A percentile compares a stretch with the other conserved stretches of the same genome.
These are phyloP conservation scores for Pseudomyrmex sp. DNA, from an alignment of 1,140 invertebrate species.

Conservation along the genomic window DNA sequence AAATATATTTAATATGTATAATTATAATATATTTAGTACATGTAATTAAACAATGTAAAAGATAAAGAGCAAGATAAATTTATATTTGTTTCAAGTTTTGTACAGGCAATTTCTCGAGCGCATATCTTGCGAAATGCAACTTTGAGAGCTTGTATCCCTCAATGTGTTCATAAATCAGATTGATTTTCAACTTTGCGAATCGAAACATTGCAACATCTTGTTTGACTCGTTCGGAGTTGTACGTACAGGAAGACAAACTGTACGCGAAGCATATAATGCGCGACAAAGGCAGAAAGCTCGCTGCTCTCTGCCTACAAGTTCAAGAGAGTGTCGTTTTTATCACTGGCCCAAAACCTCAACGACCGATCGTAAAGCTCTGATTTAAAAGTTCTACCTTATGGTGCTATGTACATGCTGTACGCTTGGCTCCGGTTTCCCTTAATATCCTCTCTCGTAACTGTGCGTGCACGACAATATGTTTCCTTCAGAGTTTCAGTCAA, in stretches of 20 bases:
- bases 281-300: conserved; percentile 20
- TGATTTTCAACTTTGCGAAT: conserved; percentile 5
- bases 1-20: too few species aligned
- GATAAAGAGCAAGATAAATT: too few species aligned
- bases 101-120: background rate
- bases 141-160: background rate
- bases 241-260: background rate
- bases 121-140: background rate
- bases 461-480: background rate
- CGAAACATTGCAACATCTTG: background rate
- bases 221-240: background rate
- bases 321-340: conserved; percentile 63
- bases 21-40: too few species aligned
- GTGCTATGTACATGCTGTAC: conserved; percentile 43
- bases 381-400: conserved; percentile 48
- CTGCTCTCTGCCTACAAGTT: conserved; percentile 19
- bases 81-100: background rate
- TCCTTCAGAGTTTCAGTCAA: conserved; percentile 15
- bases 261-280: conserved; percentile 4
- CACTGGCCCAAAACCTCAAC: conserved; percentile 67
- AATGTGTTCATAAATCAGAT: conserved; percentile 5
- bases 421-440: conserved; percentile 43
- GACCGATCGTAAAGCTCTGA: conserved; percentile 71
- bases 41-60: too few species aligned
- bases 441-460: conserved; percentile 15